Evolutionary conservation across 1,140 invertebrate genomes (phyloP).

Genomic region (Zophobas atratus): DNA sequence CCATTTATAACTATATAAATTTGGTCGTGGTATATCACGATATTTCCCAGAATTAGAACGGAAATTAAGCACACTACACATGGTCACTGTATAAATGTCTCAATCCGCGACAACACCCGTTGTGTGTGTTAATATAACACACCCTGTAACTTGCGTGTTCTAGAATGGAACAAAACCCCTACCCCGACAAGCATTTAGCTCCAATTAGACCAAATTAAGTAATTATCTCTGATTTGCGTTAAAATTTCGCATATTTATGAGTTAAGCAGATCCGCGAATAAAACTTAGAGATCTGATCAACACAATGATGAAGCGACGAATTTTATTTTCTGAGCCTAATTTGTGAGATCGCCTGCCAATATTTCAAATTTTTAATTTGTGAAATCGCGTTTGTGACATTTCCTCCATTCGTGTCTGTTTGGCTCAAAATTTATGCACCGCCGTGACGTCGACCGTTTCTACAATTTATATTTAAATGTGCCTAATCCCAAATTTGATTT

Average conservation of each 20-base stretch:
- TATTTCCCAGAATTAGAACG: constrained; percentile 20
- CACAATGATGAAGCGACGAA: too few species aligned
- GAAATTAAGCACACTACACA: constrained; percentile 22
- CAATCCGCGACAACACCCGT: neutral
- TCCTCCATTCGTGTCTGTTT: constrained; percentile 31
- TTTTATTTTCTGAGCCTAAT: too few species aligned
- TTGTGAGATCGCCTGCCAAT: neutral
- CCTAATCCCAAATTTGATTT: constrained; percentile 47
- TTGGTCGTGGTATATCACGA: neutral
- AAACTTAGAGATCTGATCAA: too few species aligned
- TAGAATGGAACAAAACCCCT: neutral
- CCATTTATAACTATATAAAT: constrained; percentile 13
- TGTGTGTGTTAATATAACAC: neutral
- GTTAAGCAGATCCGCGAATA: too few species aligned
- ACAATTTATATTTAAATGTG: constrained; percentile 48
- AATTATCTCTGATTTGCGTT: constrained; percentile 31
- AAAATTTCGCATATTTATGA: neutral
- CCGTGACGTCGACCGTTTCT: constrained; percentile 36
- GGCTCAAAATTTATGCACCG: constrained; percentile 37
- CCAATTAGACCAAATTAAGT: constrained; percentile 13
- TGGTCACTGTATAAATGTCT: constrained; percentile 4
- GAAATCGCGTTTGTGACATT: constrained; percentile 20
- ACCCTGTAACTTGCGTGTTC: constrained; percentile 6
- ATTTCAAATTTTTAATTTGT: constrained; percentile 40
- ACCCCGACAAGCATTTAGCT: neutral